Evolutionary conservation across 2,797 vertebrate genomes (phyloP).

Genomic region (Trichosurus vulpecula): DNA sequence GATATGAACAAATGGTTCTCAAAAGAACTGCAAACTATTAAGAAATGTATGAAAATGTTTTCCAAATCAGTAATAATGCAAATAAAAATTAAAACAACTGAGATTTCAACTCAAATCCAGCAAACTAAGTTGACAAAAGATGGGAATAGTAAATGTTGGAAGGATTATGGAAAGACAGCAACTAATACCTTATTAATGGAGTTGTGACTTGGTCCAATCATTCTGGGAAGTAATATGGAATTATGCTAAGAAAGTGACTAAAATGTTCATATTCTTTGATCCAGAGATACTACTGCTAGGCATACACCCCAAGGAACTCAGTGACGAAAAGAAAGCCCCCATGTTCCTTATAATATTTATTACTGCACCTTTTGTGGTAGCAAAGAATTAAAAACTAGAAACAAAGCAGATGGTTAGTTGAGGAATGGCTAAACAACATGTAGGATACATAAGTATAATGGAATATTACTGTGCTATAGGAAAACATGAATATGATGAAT

Average conservation of each 20-base stretch:
- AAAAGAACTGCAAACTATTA: not conserved
- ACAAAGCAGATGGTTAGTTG: not conserved
- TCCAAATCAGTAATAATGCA: not conserved
- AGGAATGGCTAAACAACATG: not conserved
- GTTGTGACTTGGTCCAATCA: not conserved
- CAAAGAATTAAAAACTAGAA: not conserved
- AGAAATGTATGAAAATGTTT: not conserved
- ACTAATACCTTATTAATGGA: not conserved
- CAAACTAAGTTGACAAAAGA: not conserved
- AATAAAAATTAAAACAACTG: not conserved
- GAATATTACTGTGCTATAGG: not conserved
- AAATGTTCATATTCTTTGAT: not conserved
- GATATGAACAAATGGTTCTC: not conserved
- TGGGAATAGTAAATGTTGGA: not conserved
- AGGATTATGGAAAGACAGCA: not conserved
- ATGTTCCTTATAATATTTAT: not conserved
- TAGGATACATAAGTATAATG: not conserved
- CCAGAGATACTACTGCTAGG: not conserved
- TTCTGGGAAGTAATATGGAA: not conserved
- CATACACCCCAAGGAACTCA: not conserved
- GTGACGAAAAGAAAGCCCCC: not conserved
- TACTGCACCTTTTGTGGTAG: not conserved
- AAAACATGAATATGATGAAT: not conserved
- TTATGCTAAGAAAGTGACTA: not conserved
- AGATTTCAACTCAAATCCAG: not conserved